Conservation (phyloP, 1,140 invertebrate genomes). For the Macrobrachium nipponense region DNA sequence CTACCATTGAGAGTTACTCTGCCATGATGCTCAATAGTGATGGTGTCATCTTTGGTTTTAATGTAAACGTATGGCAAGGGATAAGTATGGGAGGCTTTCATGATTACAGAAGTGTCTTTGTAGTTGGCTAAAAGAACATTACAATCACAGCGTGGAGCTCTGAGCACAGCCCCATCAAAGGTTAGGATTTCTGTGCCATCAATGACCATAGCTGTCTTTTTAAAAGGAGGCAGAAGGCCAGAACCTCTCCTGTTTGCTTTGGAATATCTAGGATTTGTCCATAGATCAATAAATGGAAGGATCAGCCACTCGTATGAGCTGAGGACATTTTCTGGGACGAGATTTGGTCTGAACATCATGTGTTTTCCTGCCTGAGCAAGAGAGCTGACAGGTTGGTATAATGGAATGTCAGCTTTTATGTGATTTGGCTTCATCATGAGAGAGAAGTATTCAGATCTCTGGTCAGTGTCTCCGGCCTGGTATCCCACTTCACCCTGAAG, state of each 20-base stretch:
- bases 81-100: background rate
- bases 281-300: background rate
- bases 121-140: slow-evolving; percentile 22
- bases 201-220: slow-evolving; percentile 35
- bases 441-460: no score
- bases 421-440: no score
- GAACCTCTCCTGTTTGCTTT: background rate
- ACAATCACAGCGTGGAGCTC: slow-evolving; percentile 14
- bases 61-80: slow-evolving; percentile 5
- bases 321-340: no score
- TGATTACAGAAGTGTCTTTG: background rate
- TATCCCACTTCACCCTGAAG: no score
- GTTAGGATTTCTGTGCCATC: slow-evolving; percentile 39
- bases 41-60: background rate
- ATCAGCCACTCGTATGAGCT: background rate
- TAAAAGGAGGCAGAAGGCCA: slow-evolving; percentile 24
- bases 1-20: no score
- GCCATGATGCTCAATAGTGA: background rate
- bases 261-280: background rate
- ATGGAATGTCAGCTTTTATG: no score
- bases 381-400: no score
- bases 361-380: no score
- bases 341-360: no score
- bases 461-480: no score
- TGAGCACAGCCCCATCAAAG: slow-evolving; percentile 44